Evolutionary conservation across 2,888 invertebrate species (phyloP), one percentile per base, ranked within the genome.

Genomic region (Napeogenes inachia): DNA sequence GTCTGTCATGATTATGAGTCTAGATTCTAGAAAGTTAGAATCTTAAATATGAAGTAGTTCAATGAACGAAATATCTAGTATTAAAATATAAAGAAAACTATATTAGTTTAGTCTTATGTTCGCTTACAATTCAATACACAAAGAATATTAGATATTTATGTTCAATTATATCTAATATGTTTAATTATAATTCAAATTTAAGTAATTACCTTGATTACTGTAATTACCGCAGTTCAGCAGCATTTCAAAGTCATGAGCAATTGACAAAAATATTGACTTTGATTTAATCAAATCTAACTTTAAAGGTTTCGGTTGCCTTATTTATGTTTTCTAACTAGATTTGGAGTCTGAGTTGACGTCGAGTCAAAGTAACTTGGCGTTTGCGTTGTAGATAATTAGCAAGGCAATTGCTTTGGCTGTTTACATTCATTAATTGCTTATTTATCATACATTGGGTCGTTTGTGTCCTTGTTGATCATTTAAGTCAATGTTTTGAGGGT

Each of bases 251-350:
- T 53, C 55, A 65, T 60, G 60, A 57, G 60, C 57, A 45, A 62
- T 45, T 59, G 55, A 45, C 55, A 62, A 58, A 62, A 65, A 65
- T 56, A 56, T 63, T 65, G 60, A 63, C 65, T 56, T 56, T 57
- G 59, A 57, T 67, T 63, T 62, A 67, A 67, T 63, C 62, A 62
- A 62, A 65, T 63, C 55, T 59, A 65, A 63, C 62, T 61, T 62
- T 47, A 53, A 50, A 56, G 56, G 61, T 32, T 50, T 58, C 55
- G 46, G 54, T 33, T 45, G 45, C 59, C 56, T 21, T 56, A 65
- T 65, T 67, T 67, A 60, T 59, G 61, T 65, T 60, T 56, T 58
- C 56, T 58, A 63, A 65, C 59, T 66, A 30, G 30, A 50, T 50
- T 50, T 21, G 50, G 13, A 47, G n/a, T n/a, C 50, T 4, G 12